Evolutionary conservation across 2,113 vertebrate species (phyloP).

Genomic region (Xenopus tropicalis): UCB_Xtro_10.0 CM004448.2:50334501-50335000

Average conservation of each 20-base stretch:
- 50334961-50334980: conserved; percentile 87
- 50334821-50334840: conserved; percentile 50
- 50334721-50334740: conserved; percentile 85
- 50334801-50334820: conserved; percentile 83
- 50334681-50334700: conserved; percentile 84
- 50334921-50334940: conserved; percentile 82
- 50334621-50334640: conserved; percentile 79
- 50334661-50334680: conserved; percentile 86
- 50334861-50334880: conserved; percentile 61
- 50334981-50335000: conserved; percentile 85
- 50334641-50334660: conserved; percentile 85
- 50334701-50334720: conserved; percentile 88
- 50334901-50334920: conserved; percentile 82
- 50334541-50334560: conserved; percentile 54
- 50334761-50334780: conserved; percentile 88
- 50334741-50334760: conserved; percentile 68
- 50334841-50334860: conserved; percentile 46
- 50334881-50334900: conserved; percentile 74
- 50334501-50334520: conserved; percentile 76
- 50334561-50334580: conserved; percentile 46
- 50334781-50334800: conserved; percentile 90
- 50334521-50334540: conserved; percentile 63
- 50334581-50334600: conserved; percentile 59
- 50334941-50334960: conserved; percentile 89
- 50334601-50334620: conserved; percentile 70